These are phyloP conservation scores for Spodoptera littoralis DNA, from an alignment of 2,888 invertebrate species.

Conservation along the genomic window DNA sequence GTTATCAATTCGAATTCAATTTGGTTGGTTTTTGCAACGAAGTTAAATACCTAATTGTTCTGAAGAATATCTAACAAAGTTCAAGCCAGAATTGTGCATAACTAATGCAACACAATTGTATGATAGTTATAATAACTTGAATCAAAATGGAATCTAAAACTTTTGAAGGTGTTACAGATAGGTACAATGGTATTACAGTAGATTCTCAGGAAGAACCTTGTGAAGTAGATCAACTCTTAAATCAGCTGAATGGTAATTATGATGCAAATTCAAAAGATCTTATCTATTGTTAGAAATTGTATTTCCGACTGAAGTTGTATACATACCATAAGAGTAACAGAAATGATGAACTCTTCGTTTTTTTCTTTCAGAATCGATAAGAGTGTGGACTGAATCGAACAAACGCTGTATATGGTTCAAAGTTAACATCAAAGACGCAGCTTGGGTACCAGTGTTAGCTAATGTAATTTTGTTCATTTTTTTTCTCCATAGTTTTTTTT, in stretches of 20 bases:
- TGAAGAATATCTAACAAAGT: no score
- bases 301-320: no score
- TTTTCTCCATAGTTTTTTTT: neutral
- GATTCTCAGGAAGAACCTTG: constrained; percentile 90
- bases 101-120: no score
- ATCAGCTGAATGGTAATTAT: constrained; percentile 89
- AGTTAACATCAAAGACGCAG: constrained; percentile 91
- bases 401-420: constrained; percentile 95
- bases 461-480: constrained; percentile 83
- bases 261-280: neutral
- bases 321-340: no score
- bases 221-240: constrained; percentile 81
- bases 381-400: constrained; percentile 90
- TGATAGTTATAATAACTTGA: no score
- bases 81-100: no score
- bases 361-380: constrained; percentile 90
- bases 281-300: no score
- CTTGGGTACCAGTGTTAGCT: constrained; percentile 93
- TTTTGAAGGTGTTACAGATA: constrained; percentile 87
- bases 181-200: constrained; percentile 93
- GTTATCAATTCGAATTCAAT: no score
- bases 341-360: neutral
- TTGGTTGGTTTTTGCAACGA: no score
- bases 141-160: constrained; percentile 57
- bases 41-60: no score